Evolutionary conservation across 2,797 vertebrate genomes (phyloP), one percentile per base, ranked within the genome.

Genomic region (Sebastiscus albofasciatus): DNA sequence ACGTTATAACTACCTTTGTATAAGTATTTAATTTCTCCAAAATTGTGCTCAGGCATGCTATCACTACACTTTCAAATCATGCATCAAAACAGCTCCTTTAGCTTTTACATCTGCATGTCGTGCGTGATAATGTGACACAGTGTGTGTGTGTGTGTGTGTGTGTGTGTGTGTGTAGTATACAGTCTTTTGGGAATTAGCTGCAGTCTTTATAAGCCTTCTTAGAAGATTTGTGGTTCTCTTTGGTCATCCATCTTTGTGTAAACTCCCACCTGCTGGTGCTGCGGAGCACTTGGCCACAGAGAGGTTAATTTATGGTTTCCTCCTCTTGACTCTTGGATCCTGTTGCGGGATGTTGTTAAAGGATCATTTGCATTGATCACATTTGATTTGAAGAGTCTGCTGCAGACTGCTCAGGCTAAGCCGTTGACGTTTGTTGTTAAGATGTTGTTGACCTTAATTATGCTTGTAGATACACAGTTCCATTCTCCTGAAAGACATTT

Each of bases 331-430:
- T 72, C 79, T 75, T 65, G 58, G 69, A 82, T 70, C 59, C 67
- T 54, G 70, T 61, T 67, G 61, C 77, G 11, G 27, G 68, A 79
- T 64, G 75, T 61, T 60, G 72, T 86, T 79, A 72, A 89, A 80
- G 64, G 46, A 89, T 78, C 29, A n/a, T 84, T 86, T 77, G 52
- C 67, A 80, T 75, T 72, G 75, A 76, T 79, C 83, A 33, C 39
- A 18, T 81, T 67, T 79, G 72, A 76, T 83, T 76, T 76, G 39
- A 75, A 70, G 60, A 75, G 61, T 77, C 5, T 39, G 59, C 29
- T 31, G 54, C 66, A 26, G 18, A 34, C 10, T 16, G 54, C 54
- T 66, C 26, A 33, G 56, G 33, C 42, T 29, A 49, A 33, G 39
- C 10, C 7, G 14, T 20, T 72, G 67, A 54, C 26, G 29, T 64